These are phyloP conservation scores for Trichomalopsis sarcophagae DNA, from an alignment of 1,140 invertebrate genomes.

Conservation along the genomic window DNA sequence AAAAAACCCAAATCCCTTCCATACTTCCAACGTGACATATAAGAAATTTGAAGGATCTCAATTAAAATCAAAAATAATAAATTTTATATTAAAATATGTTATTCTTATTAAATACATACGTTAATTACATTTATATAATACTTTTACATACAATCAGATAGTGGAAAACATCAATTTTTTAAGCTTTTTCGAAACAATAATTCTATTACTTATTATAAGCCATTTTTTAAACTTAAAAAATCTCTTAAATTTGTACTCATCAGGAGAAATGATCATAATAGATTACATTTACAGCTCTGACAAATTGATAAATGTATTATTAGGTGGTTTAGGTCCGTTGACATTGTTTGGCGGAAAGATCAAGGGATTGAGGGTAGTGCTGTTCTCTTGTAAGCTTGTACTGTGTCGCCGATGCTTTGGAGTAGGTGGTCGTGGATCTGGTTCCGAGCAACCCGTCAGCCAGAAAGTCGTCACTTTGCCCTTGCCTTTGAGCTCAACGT, in stretches of 20 bases:
- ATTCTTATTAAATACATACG: background rate
- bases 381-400: slow-evolving; percentile 65
- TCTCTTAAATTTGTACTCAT: background rate
- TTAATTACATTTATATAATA: background rate
- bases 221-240: too few relatives aligned
- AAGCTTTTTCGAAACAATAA: too few relatives aligned
- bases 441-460: slow-evolving; percentile 86
- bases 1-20: background rate
- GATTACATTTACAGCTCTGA: slow-evolving; percentile 57
- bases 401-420: slow-evolving; percentile 69
- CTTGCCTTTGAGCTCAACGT: slow-evolving; percentile 91
- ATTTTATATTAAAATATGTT: slow-evolving; percentile 1
- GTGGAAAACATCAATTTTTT: too few relatives aligned
- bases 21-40: background rate
- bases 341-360: slow-evolving; percentile 69
- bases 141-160: background rate
- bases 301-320: slow-evolving; percentile 58
- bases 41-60: background rate
- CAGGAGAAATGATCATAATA: background rate
- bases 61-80: too few relatives aligned
- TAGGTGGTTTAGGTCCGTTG: slow-evolving; percentile 61
- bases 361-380: slow-evolving; percentile 64
- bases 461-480: slow-evolving; percentile 91
- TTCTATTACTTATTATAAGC: too few relatives aligned
- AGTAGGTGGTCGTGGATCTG: slow-evolving; percentile 77